These are phyloP conservation scores for Crioceris asparagi DNA, from an alignment of 2,888 invertebrate genomes.

Conservation along the genomic window DNA sequence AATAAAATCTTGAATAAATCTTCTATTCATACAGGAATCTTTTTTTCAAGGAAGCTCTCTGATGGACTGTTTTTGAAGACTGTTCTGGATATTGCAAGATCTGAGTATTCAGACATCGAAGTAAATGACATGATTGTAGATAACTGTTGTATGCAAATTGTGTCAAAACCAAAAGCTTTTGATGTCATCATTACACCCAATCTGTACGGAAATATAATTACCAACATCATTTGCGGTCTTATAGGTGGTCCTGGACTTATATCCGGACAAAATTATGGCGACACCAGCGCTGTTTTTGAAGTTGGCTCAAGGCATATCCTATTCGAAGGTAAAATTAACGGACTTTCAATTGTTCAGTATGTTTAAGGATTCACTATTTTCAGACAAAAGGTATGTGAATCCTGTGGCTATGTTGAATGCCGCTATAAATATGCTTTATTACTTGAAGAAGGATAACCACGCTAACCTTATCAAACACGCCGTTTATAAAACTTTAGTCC, in stretches of 20 bases:
- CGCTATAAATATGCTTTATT: constrained; percentile 21
- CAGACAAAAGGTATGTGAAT: constrained; percentile 90
- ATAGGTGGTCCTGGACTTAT: constrained; percentile 30
- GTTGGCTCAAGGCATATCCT: constrained; percentile 23
- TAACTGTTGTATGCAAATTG: constrained; percentile 30
- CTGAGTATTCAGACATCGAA: constrained; percentile 27
- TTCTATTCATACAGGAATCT: too few species aligned
- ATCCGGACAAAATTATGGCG: constrained; percentile 29
- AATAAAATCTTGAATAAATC: too few species aligned
- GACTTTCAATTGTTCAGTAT: too few species aligned
- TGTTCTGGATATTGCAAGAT: constrained; percentile 23
- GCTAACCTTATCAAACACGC: constrained; percentile 22
- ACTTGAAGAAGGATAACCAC: constrained; percentile 19
- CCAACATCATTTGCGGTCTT: constrained; percentile 30
- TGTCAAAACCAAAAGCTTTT: constrained; percentile 27
- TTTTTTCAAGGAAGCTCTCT: constrained; percentile 23
- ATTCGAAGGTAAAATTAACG: constrained; percentile 19
- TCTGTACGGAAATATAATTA: constrained; percentile 30
- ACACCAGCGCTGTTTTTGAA: constrained; percentile 30
- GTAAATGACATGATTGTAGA: constrained; percentile 28
- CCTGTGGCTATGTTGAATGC: constrained; percentile 94
- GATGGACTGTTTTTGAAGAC: constrained; percentile 32
- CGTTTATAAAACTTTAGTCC: constrained; percentile 21
- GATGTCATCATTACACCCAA: constrained; percentile 32
- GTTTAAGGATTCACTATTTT: too few species aligned